phyloP scores from a whole-genome alignment of 2,888 invertebrate genomes.

The Epinotia ramella region DNA sequence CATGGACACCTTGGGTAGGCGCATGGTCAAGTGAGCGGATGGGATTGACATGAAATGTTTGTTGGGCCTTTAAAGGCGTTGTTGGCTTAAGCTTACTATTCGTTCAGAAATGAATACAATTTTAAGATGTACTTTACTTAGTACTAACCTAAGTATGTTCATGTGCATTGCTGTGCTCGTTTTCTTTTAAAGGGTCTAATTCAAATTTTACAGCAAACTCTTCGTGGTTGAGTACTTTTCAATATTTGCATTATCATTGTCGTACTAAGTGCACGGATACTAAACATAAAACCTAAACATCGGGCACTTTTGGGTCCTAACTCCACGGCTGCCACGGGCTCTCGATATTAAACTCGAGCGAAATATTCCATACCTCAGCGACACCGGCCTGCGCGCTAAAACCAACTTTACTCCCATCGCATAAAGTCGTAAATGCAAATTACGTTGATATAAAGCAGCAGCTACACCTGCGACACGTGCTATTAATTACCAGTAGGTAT shows the following conservation, averaged over 20 bases:
- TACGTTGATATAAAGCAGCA: constrained; percentile 6
- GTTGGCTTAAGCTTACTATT: too few relatives aligned
- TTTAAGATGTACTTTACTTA: too few relatives aligned
- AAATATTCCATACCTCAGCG: constrained; percentile 15
- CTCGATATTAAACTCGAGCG: constrained; percentile 31
- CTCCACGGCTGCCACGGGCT: not conserved
- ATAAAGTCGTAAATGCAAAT: not conserved
- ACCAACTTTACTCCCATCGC: not conserved
- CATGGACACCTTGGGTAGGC: too few relatives aligned
- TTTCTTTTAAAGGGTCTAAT: not conserved
- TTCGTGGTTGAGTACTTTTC: not conserved
- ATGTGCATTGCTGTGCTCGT: not conserved
- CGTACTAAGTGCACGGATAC: not conserved
- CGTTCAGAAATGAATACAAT: too few relatives aligned
- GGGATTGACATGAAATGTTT: too few relatives aligned
- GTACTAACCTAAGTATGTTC: too few relatives aligned
- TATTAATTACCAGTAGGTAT: constrained; percentile 28
- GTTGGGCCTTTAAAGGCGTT: too few relatives aligned
- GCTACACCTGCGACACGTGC: constrained; percentile 28
- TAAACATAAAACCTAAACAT: constrained; percentile 10
- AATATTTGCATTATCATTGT: not conserved
- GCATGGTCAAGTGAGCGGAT: too few relatives aligned
- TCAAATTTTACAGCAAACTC: not conserved
- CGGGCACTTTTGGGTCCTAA: constrained; percentile 10
- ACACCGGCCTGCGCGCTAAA: not conserved